Percentiles rank a stretch among this genome's conserved stretches.
Evolutionary conservation across 2,113 vertebrate genomes (phyloP).

Genomic region (Leuciscus idus): DNA sequence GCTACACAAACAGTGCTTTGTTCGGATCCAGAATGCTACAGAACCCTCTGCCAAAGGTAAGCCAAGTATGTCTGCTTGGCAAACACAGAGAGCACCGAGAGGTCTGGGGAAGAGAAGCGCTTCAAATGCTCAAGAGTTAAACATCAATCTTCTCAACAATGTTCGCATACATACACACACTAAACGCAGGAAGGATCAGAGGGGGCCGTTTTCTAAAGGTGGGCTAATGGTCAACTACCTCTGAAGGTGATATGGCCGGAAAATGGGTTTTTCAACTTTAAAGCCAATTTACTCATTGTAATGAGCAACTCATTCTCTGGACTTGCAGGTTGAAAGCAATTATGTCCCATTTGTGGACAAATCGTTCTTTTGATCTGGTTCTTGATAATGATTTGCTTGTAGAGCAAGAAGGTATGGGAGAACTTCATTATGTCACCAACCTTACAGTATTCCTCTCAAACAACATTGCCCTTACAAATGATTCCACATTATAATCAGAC

Average conservation of each 20-base stretch:
- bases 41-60: constrained; percentile 36
- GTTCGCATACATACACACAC: constrained; percentile 23
- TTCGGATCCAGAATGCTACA: constrained; percentile 9
- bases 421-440: background rate
- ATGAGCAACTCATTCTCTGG: background rate
- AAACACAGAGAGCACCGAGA: constrained; percentile 39
- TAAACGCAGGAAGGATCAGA: constrained; percentile 8
- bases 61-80: constrained; percentile 40
- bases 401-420: background rate
- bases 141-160: constrained; percentile 36
- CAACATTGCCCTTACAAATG: background rate
- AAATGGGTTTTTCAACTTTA: constrained; percentile 27
- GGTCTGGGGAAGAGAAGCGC: constrained; percentile 6
- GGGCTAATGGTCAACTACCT: constrained; percentile 42
- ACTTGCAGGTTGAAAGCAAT: background rate
- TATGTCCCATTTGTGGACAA: constrained; percentile 15
- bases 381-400: background rate
- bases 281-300: constrained; percentile 27
- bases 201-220: constrained; percentile 11
- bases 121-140: constrained; percentile 45
- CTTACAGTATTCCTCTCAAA: background rate
- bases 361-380: background rate
- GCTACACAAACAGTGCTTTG: constrained; percentile 46
- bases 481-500: background rate
- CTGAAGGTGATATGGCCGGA: constrained; percentile 13